Conservation (phyloP, 2,797 vertebrate genomes). For the Triplophysa yarkandensis region DNA sequence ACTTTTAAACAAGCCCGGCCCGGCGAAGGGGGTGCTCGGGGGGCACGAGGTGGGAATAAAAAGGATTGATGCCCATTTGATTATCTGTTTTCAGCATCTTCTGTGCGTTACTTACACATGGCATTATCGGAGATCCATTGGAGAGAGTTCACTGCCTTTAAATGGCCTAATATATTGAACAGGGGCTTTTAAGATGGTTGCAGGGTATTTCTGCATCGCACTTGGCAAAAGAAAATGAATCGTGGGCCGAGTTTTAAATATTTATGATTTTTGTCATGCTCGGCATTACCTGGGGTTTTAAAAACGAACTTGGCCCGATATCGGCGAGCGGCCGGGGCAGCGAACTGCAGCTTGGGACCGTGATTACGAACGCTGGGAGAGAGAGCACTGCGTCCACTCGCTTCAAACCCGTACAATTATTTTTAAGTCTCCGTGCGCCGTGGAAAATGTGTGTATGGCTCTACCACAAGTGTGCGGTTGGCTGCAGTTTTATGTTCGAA, state of each 20-base stretch:
- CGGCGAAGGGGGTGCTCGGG: conserved; percentile 68
- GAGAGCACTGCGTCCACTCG: conserved; percentile 53
- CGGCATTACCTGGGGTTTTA: conserved; percentile 60
- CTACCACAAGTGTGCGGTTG: conserved; percentile 63
- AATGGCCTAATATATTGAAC: conserved; percentile 80
- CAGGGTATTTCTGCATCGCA: conserved; percentile 78
- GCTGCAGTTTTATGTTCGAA: conserved; percentile 65
- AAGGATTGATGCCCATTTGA: conserved; percentile 83
- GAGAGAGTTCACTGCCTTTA: conserved; percentile 79
- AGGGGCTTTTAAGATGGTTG: conserved; percentile 80
- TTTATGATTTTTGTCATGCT: conserved; percentile 70
- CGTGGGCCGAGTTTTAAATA: conserved; percentile 76
- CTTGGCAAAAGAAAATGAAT: conserved; percentile 76
- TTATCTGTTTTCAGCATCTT: conserved; percentile 80
- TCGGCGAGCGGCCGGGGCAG: conserved; percentile 67
- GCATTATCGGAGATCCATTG: conserved; percentile 82
- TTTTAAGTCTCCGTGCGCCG: conserved; percentile 70
- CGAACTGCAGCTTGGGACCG: conserved; percentile 64
- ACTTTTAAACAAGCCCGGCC: conserved; percentile 80
- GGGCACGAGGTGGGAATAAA: conserved; percentile 77
- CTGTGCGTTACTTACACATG: conserved; percentile 81
- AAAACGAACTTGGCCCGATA: conserved; percentile 64
- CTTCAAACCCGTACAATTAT: conserved; percentile 65
- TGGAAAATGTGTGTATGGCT: conserved; percentile 66
- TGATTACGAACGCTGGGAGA: conserved; percentile 56